Evolutionary conservation across 2,888 invertebrate species (phyloP).

Genomic region (Elmis aenea): DNA sequence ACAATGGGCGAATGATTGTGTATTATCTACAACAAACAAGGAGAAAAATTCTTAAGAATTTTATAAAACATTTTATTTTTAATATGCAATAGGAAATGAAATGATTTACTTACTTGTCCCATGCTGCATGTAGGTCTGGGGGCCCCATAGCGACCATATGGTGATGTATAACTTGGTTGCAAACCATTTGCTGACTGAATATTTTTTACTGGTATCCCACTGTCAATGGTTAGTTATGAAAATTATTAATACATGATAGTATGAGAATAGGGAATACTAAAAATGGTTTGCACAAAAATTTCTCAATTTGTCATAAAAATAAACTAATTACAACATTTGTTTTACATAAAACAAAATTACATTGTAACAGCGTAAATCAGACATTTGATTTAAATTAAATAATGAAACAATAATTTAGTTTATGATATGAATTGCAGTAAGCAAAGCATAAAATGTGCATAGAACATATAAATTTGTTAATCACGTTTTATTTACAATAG

Average conservation of each 20-base stretch:
- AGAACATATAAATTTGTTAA: too few species aligned
- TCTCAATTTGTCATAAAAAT: too few species aligned
- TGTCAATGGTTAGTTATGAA: constrained; percentile 19
- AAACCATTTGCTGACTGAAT: constrained; percentile 41
- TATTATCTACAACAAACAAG: constrained; percentile 56
- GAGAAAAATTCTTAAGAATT: constrained; percentile 1
- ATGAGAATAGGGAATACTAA: background rate
- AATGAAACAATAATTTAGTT: too few species aligned
- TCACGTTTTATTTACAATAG: too few species aligned
- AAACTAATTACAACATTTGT: too few species aligned
- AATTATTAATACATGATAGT: constrained; percentile 15
- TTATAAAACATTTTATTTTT: background rate
- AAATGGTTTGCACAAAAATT: background rate
- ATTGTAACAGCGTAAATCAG: too few species aligned
- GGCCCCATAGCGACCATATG: constrained; percentile 59
- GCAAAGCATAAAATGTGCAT: too few species aligned
- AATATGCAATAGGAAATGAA: constrained; percentile 1
- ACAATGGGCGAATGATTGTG: constrained; percentile 54
- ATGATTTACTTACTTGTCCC: constrained; percentile 53
- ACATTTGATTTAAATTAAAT: too few species aligned
- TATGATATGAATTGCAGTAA: too few species aligned
- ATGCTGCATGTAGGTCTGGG: constrained; percentile 61
- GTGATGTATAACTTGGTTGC: constrained; percentile 40
- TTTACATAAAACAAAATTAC: too few species aligned
- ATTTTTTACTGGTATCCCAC: constrained; percentile 17